A percentile compares a stretch with the other conserved stretches of the same genome.
Evolutionary conservation across 2,888 invertebrate species (phyloP).

Genomic region (Megastigmus dorsalis): DNA sequence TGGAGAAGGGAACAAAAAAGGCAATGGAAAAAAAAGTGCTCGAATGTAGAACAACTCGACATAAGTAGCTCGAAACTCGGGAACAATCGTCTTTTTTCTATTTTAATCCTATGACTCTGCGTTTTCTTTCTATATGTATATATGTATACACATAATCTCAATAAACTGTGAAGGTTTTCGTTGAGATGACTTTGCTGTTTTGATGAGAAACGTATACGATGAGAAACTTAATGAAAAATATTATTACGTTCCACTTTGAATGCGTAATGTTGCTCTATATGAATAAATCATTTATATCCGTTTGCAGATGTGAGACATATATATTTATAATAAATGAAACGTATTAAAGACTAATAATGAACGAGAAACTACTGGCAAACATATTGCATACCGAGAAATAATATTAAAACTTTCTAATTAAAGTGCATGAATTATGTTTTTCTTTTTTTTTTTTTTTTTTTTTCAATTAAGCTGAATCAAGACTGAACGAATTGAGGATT

Average conservation of each 20-base stretch:
- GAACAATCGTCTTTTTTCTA: neutral
- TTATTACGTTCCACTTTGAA: neutral
- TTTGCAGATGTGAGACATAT: too few species aligned
- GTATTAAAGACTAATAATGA: too few species aligned
- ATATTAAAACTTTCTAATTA: slow-evolving; percentile 7
- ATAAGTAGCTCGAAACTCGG: neutral
- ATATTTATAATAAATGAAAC: too few species aligned
- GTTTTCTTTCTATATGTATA: slow-evolving; percentile 5
- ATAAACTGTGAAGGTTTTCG: slow-evolving; percentile 21
- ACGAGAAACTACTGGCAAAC: too few species aligned
- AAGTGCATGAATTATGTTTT: neutral
- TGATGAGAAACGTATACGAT: neutral
- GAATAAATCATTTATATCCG: neutral
- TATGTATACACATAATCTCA: neutral
- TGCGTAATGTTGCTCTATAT: neutral
- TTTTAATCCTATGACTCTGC: slow-evolving; percentile 24
- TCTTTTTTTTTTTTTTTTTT: too few species aligned
- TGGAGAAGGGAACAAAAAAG: neutral
- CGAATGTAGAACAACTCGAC: too few species aligned
- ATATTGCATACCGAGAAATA: neutral
- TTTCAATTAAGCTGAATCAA: slow-evolving; percentile 25
- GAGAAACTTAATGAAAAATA: neutral
- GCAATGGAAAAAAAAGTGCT: too few species aligned
- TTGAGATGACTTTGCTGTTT: slow-evolving; percentile 17
- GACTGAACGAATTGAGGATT: too few species aligned